Percentiles rank a stretch among this genome's conserved stretches.
These are phyloP conservation scores for Danio tinwini DNA, from an alignment of 2,797 vertebrate species.

Conservation along the genomic window DNA sequence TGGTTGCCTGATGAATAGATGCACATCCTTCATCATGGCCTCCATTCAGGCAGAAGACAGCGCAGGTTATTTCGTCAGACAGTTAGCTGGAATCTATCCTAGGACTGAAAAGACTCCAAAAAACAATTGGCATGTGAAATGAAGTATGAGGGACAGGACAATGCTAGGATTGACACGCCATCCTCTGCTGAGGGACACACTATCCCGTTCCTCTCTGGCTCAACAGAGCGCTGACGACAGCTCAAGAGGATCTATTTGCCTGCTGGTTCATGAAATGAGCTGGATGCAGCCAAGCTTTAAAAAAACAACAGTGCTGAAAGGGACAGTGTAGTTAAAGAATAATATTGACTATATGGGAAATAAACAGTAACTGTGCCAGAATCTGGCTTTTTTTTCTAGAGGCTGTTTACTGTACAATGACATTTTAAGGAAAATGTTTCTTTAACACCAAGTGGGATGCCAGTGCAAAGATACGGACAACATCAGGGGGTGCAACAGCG, in stretches of 20 bases:
- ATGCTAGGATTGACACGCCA: slow-evolving; percentile 12
- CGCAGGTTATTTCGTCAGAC: neutral
- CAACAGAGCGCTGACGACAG: neutral
- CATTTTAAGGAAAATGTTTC: neutral
- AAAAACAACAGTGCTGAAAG: neutral
- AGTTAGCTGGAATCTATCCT: slow-evolving; percentile 1
- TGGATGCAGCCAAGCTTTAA: neutral
- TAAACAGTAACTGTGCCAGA: neutral
- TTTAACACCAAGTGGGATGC: neutral
- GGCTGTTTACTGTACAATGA: neutral
- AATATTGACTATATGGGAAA: slow-evolving; percentile 4
- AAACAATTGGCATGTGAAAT: slow-evolving; percentile 20
- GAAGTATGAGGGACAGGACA: neutral
- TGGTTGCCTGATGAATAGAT: neutral
- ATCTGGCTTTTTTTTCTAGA: slow-evolving; percentile 20
- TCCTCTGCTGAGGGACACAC: neutral
- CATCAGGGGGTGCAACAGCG: neutral
- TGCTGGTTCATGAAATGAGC: slow-evolving; percentile 23
- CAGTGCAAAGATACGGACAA: neutral
- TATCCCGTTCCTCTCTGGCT: neutral
- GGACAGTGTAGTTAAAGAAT: neutral
- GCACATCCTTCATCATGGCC: neutral
- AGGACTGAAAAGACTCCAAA: neutral
- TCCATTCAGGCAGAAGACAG: neutral
- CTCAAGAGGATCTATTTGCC: slow-evolving; percentile 2